Evolutionary conservation across 1,140 invertebrate genomes (phyloP), one percentile per base, ranked within the genome.

Genomic region (Planococcus citri): DNA sequence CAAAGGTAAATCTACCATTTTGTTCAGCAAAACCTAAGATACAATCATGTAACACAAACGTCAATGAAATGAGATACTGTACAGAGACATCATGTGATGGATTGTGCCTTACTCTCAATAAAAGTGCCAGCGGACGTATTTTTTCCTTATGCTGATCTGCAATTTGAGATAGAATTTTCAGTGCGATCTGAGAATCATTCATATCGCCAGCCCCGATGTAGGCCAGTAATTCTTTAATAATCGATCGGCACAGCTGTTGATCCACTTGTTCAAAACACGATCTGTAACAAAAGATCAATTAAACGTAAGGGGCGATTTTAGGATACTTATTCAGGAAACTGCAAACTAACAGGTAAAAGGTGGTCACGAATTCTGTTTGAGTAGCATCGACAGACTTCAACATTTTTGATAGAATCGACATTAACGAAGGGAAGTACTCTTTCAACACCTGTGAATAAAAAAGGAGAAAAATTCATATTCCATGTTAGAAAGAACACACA

Each of bases 1-100:
- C 3, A 86, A 75, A 38, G 79, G 77, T 37, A 86, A 77, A 68
- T 81, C 79, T 72, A 82, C 80, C 0, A 86, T 73, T 72, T 83
- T 83, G 72, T 85, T 84, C 1, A 87, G 73, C 41, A 87, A 74
- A 17, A 81, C 72, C 70, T 71, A 72, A 8, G 73, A 51, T 27
- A 73, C 71, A 72, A 72, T 68, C n/a, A n/a, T n/a, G n/a, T n/a
- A 27, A 71, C 69, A 41, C 72, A 70, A 17, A 72, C 72, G 37
- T 73, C 68, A 25, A 75, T 10, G n/a, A 41, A 9, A 10, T 41
- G 9, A 41, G 9, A 41, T n/a, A 41, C 37, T 41, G 37, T n/a
- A 10, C 37, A 41, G n/a, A 9, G 57, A 20, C 20, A 4, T 9
- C 6, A 6, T 6, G n/a, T n/a, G n/a, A n/a, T n/a, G n/a, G n/a